Evolutionary conservation across 2,797 vertebrate genomes (phyloP), one percentile per base, ranked within the genome.

Genomic region (Phrynocephalus forsythii): DNA sequence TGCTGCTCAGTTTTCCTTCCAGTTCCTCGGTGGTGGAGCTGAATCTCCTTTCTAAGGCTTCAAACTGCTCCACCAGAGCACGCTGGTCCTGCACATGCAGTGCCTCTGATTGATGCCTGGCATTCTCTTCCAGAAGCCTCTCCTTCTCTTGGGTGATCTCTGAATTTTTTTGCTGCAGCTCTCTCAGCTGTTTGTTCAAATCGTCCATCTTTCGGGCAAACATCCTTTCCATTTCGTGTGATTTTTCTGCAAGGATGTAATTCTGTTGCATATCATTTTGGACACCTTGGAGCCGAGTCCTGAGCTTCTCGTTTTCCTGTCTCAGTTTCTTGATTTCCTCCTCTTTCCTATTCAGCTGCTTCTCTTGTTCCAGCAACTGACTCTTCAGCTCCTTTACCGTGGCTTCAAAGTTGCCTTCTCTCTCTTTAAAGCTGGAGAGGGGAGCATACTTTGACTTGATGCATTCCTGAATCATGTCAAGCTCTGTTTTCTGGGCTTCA

Each of bases 391-490:
- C 97, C 79, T 95, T 95, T 90, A 98, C 90, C 0, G 94, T 92
- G 33, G 93, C 91, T 16, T 96, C 96, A 28, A 98, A 97, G 50
- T 94, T 94, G 66, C 93, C 96, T 44, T 99, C 98, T 48, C 97
- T 97, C 82, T 98, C 98, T 93, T 98, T 95, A 0, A 98, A 91
- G 24, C 95, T 96, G 44, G 95, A 92, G 48, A 98, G 87, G 0
- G 98, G 98, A 20, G 98, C 96, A 0, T 99, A 99, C 88, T 97
- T 99, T 0, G 97, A 97, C 89, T 96, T 96, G 90, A 99, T 98
- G 67, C 98, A 99, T 77, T 98, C 98, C 5, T 99, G 98, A 79
- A 99, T 98, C 0, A 97, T 98, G 90, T 99, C 98, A 0, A 99
- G 97, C 48, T 99, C 98, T 89, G 94, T 97, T 92, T 96, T 98